Evolutionary conservation across 2,888 invertebrate species (phyloP).

Genomic region (Crossocerus cetratus): DNA sequence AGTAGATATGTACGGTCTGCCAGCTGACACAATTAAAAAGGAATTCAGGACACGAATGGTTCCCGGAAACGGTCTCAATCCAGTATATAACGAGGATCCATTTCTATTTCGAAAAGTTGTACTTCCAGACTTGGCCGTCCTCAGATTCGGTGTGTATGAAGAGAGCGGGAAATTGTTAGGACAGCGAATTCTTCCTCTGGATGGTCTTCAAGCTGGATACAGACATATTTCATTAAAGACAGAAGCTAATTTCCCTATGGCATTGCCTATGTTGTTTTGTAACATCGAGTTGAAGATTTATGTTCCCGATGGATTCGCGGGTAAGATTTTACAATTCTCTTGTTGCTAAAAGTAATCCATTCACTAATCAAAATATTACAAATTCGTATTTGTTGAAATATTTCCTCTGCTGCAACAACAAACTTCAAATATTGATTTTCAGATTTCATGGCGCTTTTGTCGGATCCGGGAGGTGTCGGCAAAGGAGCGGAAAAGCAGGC

Average conservation of each 20-base stretch:
- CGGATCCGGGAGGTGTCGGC: conserved; percentile 91
- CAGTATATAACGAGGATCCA: conserved; percentile 85
- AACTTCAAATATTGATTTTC: conserved; percentile 55
- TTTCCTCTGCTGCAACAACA: too few relatives aligned
- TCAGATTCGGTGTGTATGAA: conserved; percentile 85
- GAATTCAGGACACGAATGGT: conserved; percentile 84
- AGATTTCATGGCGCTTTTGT: conserved; percentile 98
- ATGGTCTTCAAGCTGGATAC: conserved; percentile 84
- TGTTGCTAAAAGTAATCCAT: too few relatives aligned
- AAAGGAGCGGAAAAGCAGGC: conserved; percentile 82
- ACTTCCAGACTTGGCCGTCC: conserved; percentile 84
- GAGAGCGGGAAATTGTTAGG: conserved; percentile 85
- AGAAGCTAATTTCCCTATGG: conserved; percentile 84
- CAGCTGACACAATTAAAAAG: conserved; percentile 85
- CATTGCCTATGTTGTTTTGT: conserved; percentile 84
- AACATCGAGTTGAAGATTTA: conserved; percentile 85
- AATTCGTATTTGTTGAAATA: too few relatives aligned
- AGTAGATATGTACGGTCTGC: conserved; percentile 86
- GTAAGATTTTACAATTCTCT: conserved; percentile 68
- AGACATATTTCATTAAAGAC: conserved; percentile 84
- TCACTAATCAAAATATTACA: too few relatives aligned
- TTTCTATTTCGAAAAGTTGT: conserved; percentile 86
- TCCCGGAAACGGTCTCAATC: conserved; percentile 84
- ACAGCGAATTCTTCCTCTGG: conserved; percentile 84
- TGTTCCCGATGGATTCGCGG: conserved; percentile 85